Percentiles rank a stretch among this genome's conserved stretches.
These are phyloP conservation scores for Congeria kusceri DNA, from an alignment of 2,888 invertebrate genomes.

Conservation along the genomic window DNA sequence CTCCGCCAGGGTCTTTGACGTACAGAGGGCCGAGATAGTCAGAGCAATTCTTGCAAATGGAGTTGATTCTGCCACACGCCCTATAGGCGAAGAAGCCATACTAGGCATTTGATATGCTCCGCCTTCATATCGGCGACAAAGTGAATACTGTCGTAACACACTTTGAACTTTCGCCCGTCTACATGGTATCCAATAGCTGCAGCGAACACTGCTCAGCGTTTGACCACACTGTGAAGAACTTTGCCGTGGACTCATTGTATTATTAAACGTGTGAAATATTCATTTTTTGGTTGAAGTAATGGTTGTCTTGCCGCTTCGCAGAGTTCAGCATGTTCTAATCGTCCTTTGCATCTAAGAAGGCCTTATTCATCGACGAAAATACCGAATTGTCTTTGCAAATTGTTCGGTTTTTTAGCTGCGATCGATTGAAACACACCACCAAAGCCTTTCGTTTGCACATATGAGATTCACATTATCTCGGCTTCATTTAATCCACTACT, in stretches of 20 bases:
- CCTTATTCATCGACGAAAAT: background rate
- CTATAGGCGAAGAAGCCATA: too few species aligned
- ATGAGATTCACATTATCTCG: background rate
- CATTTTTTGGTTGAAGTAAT: background rate
- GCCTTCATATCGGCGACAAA: background rate
- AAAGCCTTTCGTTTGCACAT: too few species aligned
- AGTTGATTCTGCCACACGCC: too few species aligned
- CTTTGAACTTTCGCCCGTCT: background rate
- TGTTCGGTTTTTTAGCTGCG: background rate
- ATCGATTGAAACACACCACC: background rate
- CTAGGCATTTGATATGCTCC: background rate
- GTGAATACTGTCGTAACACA: background rate
- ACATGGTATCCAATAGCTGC: background rate
- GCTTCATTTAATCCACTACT: background rate
- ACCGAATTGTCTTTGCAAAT: background rate
- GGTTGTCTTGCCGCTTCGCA: background rate
- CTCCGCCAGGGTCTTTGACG: too few species aligned
- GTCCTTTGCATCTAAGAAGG: background rate
- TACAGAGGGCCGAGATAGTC: too few species aligned
- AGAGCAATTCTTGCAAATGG: background rate
- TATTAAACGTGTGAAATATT: background rate
- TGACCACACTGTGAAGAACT: background rate
- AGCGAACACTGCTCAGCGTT: background rate
- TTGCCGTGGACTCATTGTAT: background rate
- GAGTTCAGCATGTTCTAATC: background rate